phyloP scores from a whole-genome alignment of 2,113 vertebrate species.

The Equus quagga region DNA sequence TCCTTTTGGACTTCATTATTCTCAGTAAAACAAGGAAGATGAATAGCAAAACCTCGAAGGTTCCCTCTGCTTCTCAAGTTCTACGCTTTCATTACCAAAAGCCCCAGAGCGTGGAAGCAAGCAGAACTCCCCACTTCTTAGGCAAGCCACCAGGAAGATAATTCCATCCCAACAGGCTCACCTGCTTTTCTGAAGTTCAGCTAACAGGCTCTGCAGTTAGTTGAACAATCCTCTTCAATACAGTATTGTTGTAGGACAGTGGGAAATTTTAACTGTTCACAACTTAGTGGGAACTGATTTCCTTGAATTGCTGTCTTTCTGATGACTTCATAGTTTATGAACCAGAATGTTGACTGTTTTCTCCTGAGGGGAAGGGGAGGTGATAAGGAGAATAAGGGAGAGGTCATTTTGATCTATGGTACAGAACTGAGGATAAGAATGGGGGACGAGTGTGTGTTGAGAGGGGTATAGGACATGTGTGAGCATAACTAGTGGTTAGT shows the following conservation, averaged over 20 bases:
- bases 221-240: not conserved
- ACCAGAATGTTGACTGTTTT: not conserved
- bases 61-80: not conserved
- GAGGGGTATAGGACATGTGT: accelerated
- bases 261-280: not conserved
- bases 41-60: not conserved
- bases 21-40: conserved; percentile 1
- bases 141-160: not conserved
- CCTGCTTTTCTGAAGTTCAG: not conserved
- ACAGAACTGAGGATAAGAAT: not conserved
- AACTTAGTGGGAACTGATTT: not conserved
- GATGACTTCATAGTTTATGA: not conserved
- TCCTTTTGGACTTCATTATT: not conserved
- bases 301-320: not conserved
- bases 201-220: not conserved
- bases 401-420: not conserved
- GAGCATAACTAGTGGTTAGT: not conserved
- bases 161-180: not conserved
- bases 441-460: not conserved
- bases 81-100: not conserved
- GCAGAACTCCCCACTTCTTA: not conserved
- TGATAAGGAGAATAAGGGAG: not conserved
- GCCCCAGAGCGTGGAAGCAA: not conserved
- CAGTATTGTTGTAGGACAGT: not conserved
- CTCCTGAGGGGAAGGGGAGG: not conserved